Conservation (phyloP, 2,113 vertebrate genomes). For the Climacteris rufus region DNA sequence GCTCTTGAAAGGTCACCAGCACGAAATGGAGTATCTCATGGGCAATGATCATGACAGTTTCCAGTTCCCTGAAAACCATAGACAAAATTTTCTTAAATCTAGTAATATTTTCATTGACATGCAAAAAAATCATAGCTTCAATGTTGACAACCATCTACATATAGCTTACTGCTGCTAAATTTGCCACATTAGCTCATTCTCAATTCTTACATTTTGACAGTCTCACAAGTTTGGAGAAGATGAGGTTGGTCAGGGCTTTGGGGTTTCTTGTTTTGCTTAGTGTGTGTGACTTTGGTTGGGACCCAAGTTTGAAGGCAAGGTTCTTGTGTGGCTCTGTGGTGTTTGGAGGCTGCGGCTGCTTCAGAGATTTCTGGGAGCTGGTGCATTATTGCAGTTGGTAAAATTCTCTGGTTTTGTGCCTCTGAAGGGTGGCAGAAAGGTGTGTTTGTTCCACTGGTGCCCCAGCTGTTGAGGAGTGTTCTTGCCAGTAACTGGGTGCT, state of each 20-base stretch:
- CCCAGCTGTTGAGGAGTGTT: background rate
- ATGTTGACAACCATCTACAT: background rate
- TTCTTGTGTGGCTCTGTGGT: background rate
- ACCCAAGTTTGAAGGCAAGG: background rate
- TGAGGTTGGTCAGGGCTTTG: background rate
- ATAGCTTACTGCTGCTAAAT: background rate
- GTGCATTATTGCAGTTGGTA: background rate
- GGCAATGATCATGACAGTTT: background rate
- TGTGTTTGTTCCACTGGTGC: background rate
- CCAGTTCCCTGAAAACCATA: background rate
- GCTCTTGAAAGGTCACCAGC: background rate
- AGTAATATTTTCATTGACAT: background rate
- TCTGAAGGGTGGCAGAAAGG: background rate
- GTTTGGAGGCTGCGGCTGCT: background rate
- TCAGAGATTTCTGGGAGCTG: background rate
- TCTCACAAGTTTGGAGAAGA: background rate
- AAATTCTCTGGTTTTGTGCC: background rate
- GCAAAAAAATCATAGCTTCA: background rate
- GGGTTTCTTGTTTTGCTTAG: background rate
- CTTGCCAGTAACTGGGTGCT: background rate
- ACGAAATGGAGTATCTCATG: background rate
- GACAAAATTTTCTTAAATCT: background rate
- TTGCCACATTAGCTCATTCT: background rate
- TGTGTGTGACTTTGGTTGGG: background rate
- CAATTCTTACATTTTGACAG: background rate